These are phyloP conservation scores for Tetanocera ferruginea DNA, from an alignment of 2,888 invertebrate species.

Conservation along the genomic window DNA sequence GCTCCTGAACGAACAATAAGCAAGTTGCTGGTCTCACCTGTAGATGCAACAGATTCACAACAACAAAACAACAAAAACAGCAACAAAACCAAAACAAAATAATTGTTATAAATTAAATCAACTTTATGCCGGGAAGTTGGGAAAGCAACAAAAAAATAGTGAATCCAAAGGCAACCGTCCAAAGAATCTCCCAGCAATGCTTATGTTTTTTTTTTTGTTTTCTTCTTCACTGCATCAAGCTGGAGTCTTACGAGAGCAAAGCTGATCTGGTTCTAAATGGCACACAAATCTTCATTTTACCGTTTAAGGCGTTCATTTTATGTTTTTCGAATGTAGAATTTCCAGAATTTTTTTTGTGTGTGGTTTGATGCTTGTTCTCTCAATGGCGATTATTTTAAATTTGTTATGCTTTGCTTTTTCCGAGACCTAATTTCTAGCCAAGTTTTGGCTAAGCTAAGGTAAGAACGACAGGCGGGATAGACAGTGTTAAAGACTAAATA, in stretches of 20 bases:
- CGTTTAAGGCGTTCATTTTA: slow-evolving; percentile 11
- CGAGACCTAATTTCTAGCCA: no score
- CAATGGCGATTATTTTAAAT: neutral
- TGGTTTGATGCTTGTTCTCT: neutral
- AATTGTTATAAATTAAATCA: slow-evolving; percentile 6
- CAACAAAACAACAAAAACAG: neutral
- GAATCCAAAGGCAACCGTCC: neutral
- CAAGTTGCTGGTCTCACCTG: slow-evolving; percentile 1
- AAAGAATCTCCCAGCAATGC: neutral
- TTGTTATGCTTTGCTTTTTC: neutral
- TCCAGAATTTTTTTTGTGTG: neutral
- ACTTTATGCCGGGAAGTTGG: neutral
- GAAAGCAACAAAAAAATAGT: neutral
- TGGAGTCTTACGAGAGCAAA: neutral
- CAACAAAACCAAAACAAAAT: neutral
- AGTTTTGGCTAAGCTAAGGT: no score
- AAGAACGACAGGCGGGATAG: neutral
- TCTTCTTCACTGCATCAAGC: neutral
- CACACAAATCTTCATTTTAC: slow-evolving; percentile 5
- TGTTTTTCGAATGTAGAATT: neutral
- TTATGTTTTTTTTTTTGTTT: neutral
- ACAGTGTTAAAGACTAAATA: neutral
- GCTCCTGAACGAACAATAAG: neutral
- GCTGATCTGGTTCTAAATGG: slow-evolving; percentile 24
- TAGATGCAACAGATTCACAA: neutral